Evolutionary conservation across 2,797 vertebrate species (phyloP).

Genomic region (Malurus leucopterus): DNA sequence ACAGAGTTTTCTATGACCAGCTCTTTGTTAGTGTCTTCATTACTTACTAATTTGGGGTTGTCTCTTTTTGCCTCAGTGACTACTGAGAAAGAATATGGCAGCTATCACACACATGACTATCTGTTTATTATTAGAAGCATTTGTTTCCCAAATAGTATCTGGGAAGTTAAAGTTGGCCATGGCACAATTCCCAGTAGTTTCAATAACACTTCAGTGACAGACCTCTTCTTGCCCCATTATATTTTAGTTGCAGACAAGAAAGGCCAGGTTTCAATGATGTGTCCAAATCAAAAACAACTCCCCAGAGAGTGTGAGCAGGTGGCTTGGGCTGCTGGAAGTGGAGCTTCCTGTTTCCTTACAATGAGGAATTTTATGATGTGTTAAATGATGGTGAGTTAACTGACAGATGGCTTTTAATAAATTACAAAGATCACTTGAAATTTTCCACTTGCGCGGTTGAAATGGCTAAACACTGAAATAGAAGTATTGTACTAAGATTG

Average conservation of each 20-base stretch:
- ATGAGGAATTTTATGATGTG: not conserved
- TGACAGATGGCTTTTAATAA: not conserved
- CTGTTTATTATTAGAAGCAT: constrained; percentile 27
- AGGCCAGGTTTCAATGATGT: constrained; percentile 2
- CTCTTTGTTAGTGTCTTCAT: not conserved
- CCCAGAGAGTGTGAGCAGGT: constrained; percentile 2
- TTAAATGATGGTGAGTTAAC: not conserved
- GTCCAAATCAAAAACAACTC: not conserved
- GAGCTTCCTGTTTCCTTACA: not conserved
- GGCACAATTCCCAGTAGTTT: constrained; percentile 31
- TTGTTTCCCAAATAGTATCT: constrained; percentile 26
- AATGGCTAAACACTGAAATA: not conserved
- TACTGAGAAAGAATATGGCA: not conserved
- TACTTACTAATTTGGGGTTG: not conserved
- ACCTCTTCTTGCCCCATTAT: not conserved
- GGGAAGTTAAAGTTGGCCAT: not conserved
- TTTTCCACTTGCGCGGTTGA: not conserved
- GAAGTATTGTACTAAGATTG: not conserved
- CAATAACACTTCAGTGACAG: not conserved
- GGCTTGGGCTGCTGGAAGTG: not conserved
- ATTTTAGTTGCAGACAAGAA: constrained; percentile 17
- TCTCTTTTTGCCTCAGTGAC: not conserved
- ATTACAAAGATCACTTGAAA: not conserved
- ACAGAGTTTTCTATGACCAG: not conserved
- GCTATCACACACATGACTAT: not conserved